Evolutionary conservation across 2,113 vertebrate genomes (phyloP), one percentile per base, ranked within the genome.

Genomic region (Telmatochromis bifrenatus): DNA sequence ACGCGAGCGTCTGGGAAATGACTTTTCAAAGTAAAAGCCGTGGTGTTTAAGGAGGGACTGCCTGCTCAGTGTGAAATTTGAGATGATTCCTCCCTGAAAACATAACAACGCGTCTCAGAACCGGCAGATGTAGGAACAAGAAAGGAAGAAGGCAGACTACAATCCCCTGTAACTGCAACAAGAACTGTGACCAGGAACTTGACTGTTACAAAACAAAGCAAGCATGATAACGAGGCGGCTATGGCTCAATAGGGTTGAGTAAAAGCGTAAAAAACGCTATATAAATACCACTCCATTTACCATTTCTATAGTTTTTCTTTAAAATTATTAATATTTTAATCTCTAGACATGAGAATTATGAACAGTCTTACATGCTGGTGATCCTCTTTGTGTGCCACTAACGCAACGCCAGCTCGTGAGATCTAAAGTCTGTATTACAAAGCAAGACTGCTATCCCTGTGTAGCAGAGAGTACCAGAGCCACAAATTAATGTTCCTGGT

Each of bases 21-120:
- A 12, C 54, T 23, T 90, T 91, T 91, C 91, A 92, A 89, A 94
- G 83, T 89, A 93, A 91, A 85, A 87, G 85, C 47, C 28, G 3
- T 10, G 13, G 7, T 77, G 70, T 81, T 75, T 12, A 28, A 56
- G 47, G 37, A 86, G 83, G 10, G 12, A 26, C 31, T 4, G 51
- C n/a, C 51, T 83, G 2, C 39, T 45, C 21, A 1, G 28, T 87
- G 28, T 87, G 90, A 92, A 91, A 92, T 80, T 5, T 84, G 88
- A 92, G 87, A 84, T 53, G 53, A 45, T 37, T 55, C 10, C 14
- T 21, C n/a, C 49, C 60, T 73, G 70, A 14, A 14, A n/a, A 21
- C 49, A 55, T 13, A 17, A 47, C 58, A 83, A 21, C 35, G 45
- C 60, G 35, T 85, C 35, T 51, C 13, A 11, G 21, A 26, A n/a